Evolutionary conservation across 1,140 invertebrate species (phyloP).

Genomic region (Phocides pigmalion): DNA sequence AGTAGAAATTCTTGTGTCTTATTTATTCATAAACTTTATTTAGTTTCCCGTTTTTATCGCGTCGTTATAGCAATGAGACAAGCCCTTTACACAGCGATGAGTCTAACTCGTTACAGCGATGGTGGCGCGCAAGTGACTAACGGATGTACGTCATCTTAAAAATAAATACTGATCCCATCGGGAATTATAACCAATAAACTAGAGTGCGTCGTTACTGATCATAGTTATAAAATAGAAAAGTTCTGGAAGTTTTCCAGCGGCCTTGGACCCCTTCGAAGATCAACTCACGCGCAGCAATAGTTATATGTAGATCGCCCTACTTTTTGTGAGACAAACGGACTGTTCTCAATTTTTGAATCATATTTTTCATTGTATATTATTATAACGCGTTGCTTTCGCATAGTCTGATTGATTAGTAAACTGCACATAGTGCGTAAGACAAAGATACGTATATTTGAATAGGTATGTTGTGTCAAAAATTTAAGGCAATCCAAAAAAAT

Average conservation of each 20-base stretch:
- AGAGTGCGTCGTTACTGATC: constrained; percentile 29
- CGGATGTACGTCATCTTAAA: constrained; percentile 37
- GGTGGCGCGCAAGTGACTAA: constrained; percentile 22
- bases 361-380: no score
- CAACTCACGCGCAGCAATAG: constrained; percentile 56
- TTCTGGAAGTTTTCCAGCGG: constrained; percentile 73
- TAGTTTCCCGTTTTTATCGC: no score
- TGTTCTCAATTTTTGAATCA: no score
- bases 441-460: no score
- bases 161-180: constrained; percentile 43
- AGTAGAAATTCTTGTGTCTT: no score
- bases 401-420: no score
- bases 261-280: constrained; percentile 67
- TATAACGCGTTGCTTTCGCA: no score
- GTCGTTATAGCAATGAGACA: neutral
- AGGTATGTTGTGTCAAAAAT: no score
- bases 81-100: neutral
- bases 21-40: no score
- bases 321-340: constrained; percentile 38
- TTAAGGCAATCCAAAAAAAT: no score
- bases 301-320: constrained; percentile 64
- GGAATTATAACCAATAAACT: constrained; percentile 33
- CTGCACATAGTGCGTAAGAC: no score
- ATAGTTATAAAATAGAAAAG: constrained; percentile 47
- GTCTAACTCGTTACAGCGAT: constrained; percentile 11